Evolutionary conservation across 2,113 vertebrate species (phyloP).

Genomic region (Cavia porcellus): DNA sequence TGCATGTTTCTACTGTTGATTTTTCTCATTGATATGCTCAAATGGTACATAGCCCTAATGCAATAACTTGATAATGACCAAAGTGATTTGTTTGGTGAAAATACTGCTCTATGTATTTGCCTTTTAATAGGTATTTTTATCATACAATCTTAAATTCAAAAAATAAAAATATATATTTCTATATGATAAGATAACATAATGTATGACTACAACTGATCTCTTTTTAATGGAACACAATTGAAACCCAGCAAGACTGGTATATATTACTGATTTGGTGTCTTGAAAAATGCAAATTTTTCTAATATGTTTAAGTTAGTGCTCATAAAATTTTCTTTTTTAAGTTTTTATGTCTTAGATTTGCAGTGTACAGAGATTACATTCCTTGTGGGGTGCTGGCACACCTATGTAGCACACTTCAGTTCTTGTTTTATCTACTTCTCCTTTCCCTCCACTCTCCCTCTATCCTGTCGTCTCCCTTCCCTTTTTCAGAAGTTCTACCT

Average conservation of each 20-base stretch:
- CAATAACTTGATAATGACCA: not conserved
- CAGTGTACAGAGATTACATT: not conserved
- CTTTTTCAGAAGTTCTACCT: not conserved
- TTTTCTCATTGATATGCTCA: not conserved
- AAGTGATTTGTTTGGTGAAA: not conserved
- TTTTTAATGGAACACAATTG: not conserved
- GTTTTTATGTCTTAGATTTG: not conserved
- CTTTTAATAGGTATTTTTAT: conserved; percentile 40
- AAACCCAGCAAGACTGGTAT: not conserved
- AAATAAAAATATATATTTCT: not conserved
- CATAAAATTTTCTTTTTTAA: not conserved
- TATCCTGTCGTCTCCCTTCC: not conserved
- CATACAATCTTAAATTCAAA: not conserved
- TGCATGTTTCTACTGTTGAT: not conserved
- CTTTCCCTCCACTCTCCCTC: not conserved
- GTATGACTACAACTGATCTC: not conserved
- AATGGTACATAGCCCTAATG: not conserved
- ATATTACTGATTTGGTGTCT: not conserved
- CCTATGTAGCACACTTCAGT: not conserved
- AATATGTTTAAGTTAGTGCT: not conserved
- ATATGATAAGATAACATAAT: not conserved
- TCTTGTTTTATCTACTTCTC: not conserved
- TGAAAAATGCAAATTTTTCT: not conserved
- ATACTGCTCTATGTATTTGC: not conserved
- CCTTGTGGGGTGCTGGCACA: not conserved